These are phyloP conservation scores for Zaprionus davidi DNA, from an alignment of 1,140 invertebrate genomes.

Conservation along the genomic window DNA sequence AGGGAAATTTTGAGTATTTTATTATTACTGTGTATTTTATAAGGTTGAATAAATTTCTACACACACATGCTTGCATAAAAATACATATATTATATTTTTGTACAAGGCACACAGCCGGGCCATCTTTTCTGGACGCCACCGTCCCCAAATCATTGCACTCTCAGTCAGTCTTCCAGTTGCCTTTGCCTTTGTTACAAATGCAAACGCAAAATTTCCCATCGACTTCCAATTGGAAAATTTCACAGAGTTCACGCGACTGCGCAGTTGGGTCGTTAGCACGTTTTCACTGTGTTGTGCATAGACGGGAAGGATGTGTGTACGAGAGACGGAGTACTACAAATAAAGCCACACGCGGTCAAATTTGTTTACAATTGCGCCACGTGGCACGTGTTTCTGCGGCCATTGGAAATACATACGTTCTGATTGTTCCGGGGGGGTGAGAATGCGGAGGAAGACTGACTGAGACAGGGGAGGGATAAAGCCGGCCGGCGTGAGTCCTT, in stretches of 20 bases:
- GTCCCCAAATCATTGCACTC: conserved; percentile 40
- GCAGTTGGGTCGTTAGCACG: conserved; percentile 25
- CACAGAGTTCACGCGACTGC: conserved; percentile 56
- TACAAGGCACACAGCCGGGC: too few species aligned
- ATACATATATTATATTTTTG: not conserved
- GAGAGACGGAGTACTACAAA: conserved; percentile 5
- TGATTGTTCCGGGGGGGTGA: not conserved
- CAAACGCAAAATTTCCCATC: conserved; percentile 35
- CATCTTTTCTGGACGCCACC: conserved; percentile 7
- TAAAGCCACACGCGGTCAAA: conserved; percentile 31
- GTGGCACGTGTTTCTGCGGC: conserved; percentile 43
- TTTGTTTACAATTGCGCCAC: conserved; percentile 73
- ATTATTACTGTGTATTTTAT: not conserved
- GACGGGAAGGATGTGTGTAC: conserved; percentile 21
- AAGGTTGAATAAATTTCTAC: not conserved
- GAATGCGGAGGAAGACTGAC: not conserved
- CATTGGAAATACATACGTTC: conserved; percentile 22
- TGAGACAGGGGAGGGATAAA: not conserved
- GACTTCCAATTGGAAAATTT: conserved; percentile 49
- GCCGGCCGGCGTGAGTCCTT: conserved; percentile 59
- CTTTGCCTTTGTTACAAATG: conserved; percentile 25
- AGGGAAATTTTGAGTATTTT: not conserved
- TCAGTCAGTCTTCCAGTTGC: conserved; percentile 27
- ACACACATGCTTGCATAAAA: not conserved
- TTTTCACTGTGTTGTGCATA: conserved; percentile 64